Evolutionary conservation across 2,797 vertebrate genomes (phyloP).

Genomic region (Pantherophis vulpinus): DNA sequence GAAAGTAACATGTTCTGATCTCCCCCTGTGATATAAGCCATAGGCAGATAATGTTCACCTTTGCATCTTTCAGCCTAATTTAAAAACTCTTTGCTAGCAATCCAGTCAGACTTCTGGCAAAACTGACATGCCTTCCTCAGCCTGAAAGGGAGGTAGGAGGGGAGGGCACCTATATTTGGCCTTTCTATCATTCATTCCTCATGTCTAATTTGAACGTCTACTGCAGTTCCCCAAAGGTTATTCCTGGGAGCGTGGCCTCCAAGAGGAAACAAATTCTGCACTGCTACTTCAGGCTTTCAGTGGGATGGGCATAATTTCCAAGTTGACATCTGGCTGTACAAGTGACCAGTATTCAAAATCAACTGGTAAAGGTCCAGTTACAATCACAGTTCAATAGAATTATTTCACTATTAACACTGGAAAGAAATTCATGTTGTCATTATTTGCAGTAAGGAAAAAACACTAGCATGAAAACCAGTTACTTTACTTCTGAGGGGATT

Average conservation of each 20-base stretch:
- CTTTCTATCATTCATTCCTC: neutral
- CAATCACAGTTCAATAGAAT: neutral
- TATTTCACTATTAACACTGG: neutral
- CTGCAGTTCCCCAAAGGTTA: neutral
- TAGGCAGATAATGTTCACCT: neutral
- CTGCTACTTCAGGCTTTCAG: neutral
- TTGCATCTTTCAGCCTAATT: neutral
- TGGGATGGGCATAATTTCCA: neutral
- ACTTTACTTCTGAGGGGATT: constrained; percentile 5
- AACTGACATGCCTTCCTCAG: neutral
- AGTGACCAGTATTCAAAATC: neutral
- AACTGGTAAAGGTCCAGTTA: neutral
- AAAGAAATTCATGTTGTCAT: neutral
- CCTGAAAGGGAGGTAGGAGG: neutral
- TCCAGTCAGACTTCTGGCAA: neutral
- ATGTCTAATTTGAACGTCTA: neutral
- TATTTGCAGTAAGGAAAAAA: neutral
- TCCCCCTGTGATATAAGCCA: neutral
- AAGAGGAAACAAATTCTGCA: neutral
- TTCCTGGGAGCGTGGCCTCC: neutral
- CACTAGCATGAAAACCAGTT: neutral
- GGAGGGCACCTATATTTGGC: neutral
- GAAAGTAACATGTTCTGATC: neutral
- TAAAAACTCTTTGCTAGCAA: neutral
- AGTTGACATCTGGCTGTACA: neutral